Conservation (phyloP, 1,140 invertebrate genomes). For the Parasteatoda tepidariorum region DNA sequence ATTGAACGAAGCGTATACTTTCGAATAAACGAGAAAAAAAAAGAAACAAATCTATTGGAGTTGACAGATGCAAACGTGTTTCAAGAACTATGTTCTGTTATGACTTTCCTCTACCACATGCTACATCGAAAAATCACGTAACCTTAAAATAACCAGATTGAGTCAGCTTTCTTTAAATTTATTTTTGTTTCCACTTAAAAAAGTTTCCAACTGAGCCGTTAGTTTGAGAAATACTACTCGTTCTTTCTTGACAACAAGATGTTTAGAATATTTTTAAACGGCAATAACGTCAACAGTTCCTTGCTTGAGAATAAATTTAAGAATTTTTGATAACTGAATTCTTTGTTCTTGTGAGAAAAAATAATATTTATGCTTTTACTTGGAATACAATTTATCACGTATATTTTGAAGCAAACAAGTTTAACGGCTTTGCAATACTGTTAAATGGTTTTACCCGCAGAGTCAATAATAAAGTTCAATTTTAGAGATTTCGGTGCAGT, state of each 20-base stretch:
- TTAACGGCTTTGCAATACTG: no score
- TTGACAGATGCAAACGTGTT: conserved; percentile 26
- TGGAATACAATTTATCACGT: no score
- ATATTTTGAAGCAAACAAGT: no score
- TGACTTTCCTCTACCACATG: conserved; percentile 21
- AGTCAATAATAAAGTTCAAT: no score
- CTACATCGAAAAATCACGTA: conserved; percentile 23
- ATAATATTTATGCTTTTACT: no score
- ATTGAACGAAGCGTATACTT: background rate
- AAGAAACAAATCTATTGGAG: background rate
- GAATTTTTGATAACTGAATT: background rate
- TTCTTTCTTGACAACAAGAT: background rate
- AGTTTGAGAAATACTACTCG: background rate
- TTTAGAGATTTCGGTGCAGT: no score
- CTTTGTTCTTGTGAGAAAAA: background rate
- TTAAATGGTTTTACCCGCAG: no score
- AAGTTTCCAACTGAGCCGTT: background rate
- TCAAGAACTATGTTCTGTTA: conserved; percentile 30
- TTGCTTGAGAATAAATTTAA: no score
- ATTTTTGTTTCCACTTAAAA: background rate
- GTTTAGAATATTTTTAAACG: no score
- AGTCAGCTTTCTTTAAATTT: conserved; percentile 16
- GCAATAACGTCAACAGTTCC: no score
- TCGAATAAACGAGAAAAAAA: background rate
- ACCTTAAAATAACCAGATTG: conserved; percentile 37